A percentile compares a stretch with the other conserved stretches of the same genome.
Conservation (phyloP, 2,888 invertebrate genomes). For the Rhagophthalmus giganteus region DNA sequence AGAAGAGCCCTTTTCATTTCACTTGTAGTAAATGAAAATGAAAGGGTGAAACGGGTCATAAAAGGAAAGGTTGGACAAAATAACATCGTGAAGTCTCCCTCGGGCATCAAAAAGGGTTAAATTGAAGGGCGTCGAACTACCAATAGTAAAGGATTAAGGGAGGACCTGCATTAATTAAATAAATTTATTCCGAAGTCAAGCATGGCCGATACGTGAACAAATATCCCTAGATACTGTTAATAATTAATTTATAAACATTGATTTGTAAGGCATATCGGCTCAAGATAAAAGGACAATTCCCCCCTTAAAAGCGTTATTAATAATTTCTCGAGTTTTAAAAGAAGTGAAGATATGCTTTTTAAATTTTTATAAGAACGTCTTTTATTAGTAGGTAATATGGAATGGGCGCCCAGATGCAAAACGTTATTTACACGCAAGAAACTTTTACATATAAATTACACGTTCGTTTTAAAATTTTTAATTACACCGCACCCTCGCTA, state of each 20-base stretch:
- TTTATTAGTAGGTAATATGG: conserved; percentile 6
- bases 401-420: conserved; percentile 1
- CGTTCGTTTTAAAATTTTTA: not conserved
- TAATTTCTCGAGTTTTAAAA: conserved; percentile 47
- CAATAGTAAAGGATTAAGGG: conserved; percentile 43
- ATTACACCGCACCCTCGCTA: not conserved
- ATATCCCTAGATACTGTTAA: conserved; percentile 3
- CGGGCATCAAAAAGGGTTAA: conserved; percentile 28
- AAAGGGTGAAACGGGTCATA: conserved; percentile 37
- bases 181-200: conserved; percentile 14
- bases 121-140: conserved; percentile 33
- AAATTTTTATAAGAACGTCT: conserved; percentile 15
- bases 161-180: conserved; percentile 42
- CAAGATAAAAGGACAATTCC: conserved; percentile 14
- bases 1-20: conserved; percentile 41
- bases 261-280: conserved; percentile 14
- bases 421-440: not conserved
- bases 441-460: not conserved
- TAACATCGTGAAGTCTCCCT: conserved; percentile 18
- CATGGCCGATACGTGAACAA: conserved; percentile 17
- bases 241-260: conserved; percentile 22
- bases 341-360: conserved; percentile 37
- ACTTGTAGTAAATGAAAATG: conserved; percentile 36
- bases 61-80: conserved; percentile 20
- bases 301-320: conserved; percentile 46